Percentiles rank a stretch among this genome's conserved stretches.
Evolutionary conservation across 2,797 vertebrate species (phyloP).

Genomic region (Myotis findleyi): DNA sequence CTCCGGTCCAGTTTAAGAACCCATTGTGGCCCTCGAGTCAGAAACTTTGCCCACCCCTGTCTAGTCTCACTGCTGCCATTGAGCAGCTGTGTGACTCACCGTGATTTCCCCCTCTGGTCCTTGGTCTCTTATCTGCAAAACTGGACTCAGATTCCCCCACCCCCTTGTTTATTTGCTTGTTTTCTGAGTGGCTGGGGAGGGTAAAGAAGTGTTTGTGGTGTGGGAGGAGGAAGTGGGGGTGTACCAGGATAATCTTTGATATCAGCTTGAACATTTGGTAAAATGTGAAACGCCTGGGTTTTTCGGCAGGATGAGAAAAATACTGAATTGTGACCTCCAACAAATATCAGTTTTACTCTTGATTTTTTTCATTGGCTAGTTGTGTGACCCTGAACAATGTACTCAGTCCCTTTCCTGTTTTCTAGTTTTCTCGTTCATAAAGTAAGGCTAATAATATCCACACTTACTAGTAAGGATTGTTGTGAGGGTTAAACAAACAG

Average conservation of each 20-base stretch:
- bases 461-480: not conserved
- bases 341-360: slow-evolving; percentile 47
- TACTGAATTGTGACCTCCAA: not conserved
- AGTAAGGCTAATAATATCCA: slow-evolving; percentile 58
- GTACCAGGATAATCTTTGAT: not conserved
- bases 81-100: not conserved
- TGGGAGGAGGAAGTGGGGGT: not conserved
- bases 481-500: slow-evolving; percentile 30
- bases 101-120: not conserved
- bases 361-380: not conserved
- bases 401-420: slow-evolving; percentile 66
- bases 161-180: not conserved
- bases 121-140: not conserved
- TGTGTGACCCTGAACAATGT: slow-evolving; percentile 61
- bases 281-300: not conserved
- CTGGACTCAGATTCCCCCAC: not conserved
- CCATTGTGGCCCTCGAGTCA: too few species aligned
- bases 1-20: too few species aligned
- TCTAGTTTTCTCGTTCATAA: slow-evolving; percentile 50
- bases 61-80: not conserved
- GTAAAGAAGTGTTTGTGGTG: not conserved
- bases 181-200: not conserved
- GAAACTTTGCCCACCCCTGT: not conserved
- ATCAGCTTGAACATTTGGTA: not conserved
- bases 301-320: not conserved